A percentile compares a stretch with the other conserved stretches of the same genome.
Evolutionary conservation across 2,888 invertebrate genomes (phyloP).

Genomic region (Cenopis cana): DNA sequence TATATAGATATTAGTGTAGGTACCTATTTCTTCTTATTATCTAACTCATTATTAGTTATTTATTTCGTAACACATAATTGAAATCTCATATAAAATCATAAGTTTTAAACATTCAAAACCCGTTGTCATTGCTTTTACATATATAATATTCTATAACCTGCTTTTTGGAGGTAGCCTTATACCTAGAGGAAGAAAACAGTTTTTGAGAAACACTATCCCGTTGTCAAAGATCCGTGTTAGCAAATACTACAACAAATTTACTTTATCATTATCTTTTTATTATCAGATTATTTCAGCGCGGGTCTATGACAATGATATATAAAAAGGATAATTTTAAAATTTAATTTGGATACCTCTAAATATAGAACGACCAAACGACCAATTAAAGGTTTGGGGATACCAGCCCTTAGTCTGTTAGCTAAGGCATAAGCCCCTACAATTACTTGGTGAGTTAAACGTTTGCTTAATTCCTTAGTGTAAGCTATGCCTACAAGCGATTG

Average conservation of each 20-base stretch:
- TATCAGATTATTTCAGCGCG: neutral
- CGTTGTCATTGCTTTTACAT: neutral
- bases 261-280: too few species aligned
- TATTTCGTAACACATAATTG: neutral
- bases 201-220: too few species aligned
- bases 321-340: neutral
- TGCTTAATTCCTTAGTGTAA: conserved; percentile 2
- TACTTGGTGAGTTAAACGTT: neutral
- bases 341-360: neutral
- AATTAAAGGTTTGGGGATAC: neutral
- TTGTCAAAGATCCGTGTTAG: too few species aligned
- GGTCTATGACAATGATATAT: neutral
- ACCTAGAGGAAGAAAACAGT: too few species aligned
- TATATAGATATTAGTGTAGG: too few species aligned
- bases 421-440: neutral
- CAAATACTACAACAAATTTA: too few species aligned
- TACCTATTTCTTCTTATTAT: too few species aligned
- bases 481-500: conserved; percentile 64
- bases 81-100: neutral
- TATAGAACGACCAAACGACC: neutral
- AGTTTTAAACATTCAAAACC: neutral
- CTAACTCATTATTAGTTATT: too few species aligned
- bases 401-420: neutral
- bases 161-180: neutral
- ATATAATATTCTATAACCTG: neutral